Percentiles rank a stretch among this genome's conserved stretches.
Evolutionary conservation across 2,888 invertebrate species (phyloP).

Genomic region (Cataglyphis altisquamis): DNA sequence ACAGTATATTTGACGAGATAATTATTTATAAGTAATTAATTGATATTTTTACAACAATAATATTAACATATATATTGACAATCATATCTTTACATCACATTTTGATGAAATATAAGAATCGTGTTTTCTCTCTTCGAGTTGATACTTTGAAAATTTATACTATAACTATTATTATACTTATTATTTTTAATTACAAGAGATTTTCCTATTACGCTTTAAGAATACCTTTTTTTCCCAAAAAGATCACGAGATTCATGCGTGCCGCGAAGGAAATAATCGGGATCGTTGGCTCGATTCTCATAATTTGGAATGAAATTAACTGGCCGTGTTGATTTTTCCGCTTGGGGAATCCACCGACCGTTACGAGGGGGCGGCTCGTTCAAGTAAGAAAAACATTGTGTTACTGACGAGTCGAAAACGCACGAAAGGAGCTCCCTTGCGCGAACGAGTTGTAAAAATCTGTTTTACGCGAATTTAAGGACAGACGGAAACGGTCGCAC

Average conservation of each 20-base stretch:
- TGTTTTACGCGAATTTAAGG: conserved; percentile 35
- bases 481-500: conserved; percentile 1
- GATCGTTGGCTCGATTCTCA: conserved; percentile 79
- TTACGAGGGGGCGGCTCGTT: conserved; percentile 67
- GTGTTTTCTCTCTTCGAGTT: neutral
- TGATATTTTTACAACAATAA: conserved; percentile 6
- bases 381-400: conserved; percentile 69
- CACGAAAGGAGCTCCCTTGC: conserved; percentile 54
- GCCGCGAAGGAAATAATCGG: conserved; percentile 71
- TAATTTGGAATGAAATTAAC: conserved; percentile 83
- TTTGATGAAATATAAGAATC: neutral
- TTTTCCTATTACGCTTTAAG: neutral
- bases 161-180: neutral
- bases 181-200: conserved; percentile 13
- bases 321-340: conserved; percentile 83
- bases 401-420: conserved; percentile 39
- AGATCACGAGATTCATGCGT: conserved; percentile 49
- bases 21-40: neutral
- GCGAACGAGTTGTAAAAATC: conserved; percentile 20
- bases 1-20: neutral
- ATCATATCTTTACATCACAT: neutral
- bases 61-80: neutral
- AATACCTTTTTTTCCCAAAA: conserved; percentile 51
- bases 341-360: conserved; percentile 65
- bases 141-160: neutral